A percentile compares a stretch with the other conserved stretches of the same genome.
Evolutionary conservation across 2,113 vertebrate genomes (phyloP).

Genomic region (Ahaetulla prasina): DNA sequence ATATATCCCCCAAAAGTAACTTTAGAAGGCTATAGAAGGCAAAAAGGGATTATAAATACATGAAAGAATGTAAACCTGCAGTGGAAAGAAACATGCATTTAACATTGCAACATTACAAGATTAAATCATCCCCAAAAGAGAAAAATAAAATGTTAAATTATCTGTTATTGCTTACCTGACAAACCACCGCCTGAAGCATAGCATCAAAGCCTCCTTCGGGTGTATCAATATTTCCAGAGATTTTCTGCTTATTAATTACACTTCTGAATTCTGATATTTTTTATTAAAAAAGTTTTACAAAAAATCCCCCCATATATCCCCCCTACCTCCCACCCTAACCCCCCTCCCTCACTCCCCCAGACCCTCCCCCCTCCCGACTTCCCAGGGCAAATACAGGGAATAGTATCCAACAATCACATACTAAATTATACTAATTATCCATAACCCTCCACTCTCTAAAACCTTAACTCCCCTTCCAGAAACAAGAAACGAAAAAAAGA

Average conservation of each 20-base stretch:
- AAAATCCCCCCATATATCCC: too few relatives aligned
- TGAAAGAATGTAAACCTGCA: neutral
- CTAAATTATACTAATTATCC: too few relatives aligned
- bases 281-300: too few relatives aligned
- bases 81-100: neutral
- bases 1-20: neutral
- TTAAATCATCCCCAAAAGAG: neutral
- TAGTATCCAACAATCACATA: too few relatives aligned
- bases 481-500: too few relatives aligned
- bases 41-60: neutral
- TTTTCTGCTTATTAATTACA: slow-evolving; percentile 86
- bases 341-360: too few relatives aligned
- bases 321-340: too few relatives aligned
- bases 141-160: neutral
- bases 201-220: slow-evolving; percentile 96
- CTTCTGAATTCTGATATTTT: slow-evolving; percentile 91
- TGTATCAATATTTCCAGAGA: slow-evolving; percentile 96
- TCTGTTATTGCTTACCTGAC: slow-evolving; percentile 77
- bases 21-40: neutral
- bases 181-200: slow-evolving; percentile 93
- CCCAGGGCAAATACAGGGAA: too few relatives aligned
- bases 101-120: neutral
- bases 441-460: too few relatives aligned
- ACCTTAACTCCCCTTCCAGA: too few relatives aligned
- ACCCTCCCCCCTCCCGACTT: too few relatives aligned